phyloP scores from a whole-genome alignment of 2,797 vertebrate genomes.

The Calcarius lapponicus region DNA sequence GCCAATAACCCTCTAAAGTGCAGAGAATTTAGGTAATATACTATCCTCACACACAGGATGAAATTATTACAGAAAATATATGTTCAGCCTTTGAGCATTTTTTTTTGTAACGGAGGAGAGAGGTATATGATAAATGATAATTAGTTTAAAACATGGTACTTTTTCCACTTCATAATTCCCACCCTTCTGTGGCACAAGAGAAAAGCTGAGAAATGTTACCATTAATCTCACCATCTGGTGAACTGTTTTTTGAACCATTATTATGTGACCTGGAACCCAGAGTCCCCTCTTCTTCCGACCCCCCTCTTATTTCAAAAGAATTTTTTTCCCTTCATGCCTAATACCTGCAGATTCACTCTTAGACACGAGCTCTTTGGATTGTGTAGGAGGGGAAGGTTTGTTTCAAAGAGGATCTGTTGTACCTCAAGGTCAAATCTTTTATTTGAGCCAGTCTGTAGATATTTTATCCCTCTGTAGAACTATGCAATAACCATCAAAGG shows the following conservation, averaged over 20 bases:
- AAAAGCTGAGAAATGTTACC: background rate
- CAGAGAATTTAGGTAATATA: background rate
- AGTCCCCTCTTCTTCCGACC: background rate
- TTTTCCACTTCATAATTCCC: background rate
- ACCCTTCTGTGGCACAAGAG: background rate
- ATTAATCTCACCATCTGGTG: background rate
- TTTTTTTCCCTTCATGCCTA: slow-evolving; percentile 2
- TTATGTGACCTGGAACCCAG: background rate
- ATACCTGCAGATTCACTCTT: background rate
- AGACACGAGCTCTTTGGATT: background rate
- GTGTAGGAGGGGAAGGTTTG: slow-evolving; percentile 27
- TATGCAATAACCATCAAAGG: background rate
- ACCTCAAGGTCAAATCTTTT: slow-evolving; percentile 41
- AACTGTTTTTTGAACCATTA: background rate
- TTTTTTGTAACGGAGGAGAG: background rate
- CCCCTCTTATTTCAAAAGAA: background rate
- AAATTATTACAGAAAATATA: background rate
- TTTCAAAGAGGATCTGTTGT: slow-evolving; percentile 25
- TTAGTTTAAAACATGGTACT: background rate
- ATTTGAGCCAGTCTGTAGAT: slow-evolving; percentile 7
- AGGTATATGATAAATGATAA: background rate
- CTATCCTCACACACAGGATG: background rate
- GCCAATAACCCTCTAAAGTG: background rate
- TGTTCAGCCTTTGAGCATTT: background rate
- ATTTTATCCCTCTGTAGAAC: background rate